A percentile compares a stretch with the other conserved stretches of the same genome.
Evolutionary conservation across 53 echinoderm and acorn worm species (phyloP).

Genomic region (Echinarachnius parma): DNA sequence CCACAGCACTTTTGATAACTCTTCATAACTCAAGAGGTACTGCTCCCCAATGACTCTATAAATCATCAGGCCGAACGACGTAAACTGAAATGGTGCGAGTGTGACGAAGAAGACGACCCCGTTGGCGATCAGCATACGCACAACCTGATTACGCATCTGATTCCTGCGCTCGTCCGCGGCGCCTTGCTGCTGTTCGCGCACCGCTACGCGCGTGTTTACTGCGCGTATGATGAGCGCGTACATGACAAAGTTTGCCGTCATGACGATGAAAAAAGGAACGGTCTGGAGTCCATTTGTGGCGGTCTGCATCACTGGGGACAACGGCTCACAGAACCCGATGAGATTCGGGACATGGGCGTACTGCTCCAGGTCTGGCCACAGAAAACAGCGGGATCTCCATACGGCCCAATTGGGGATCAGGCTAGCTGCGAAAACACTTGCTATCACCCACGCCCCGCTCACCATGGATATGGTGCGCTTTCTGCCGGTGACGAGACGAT

Average conservation of each 20-base stretch:
- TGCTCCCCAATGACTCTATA: conserved; percentile 24
- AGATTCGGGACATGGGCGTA: conserved; percentile 46
- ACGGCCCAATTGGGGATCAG: conserved; percentile 61
- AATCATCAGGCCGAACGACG: conserved; percentile 60
- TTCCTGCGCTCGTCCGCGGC: conserved; percentile 36
- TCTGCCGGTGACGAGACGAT: conserved; percentile 56
- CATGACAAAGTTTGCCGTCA: conserved; percentile 55
- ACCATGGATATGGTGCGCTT: conserved; percentile 49
- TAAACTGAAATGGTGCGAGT: conserved; percentile 68
- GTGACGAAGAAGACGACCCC: conserved; percentile 76
- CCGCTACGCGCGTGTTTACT: conserved; percentile 42
- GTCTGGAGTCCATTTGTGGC: conserved; percentile 60
- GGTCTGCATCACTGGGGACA: conserved; percentile 3
- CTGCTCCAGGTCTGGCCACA: conserved; percentile 60
- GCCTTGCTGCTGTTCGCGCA: conserved; percentile 26
- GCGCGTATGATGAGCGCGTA: conserved; percentile 60
- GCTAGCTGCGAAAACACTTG: conserved; percentile 38
- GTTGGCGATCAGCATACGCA: conserved; percentile 74
- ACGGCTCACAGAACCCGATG: conserved; percentile 33
- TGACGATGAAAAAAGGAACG: conserved; percentile 71
- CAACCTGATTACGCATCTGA: conserved; percentile 78
- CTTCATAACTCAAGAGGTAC: conserved; percentile 18
- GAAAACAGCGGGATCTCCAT: conserved; percentile 42
- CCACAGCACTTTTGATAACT: conserved; percentile 29
- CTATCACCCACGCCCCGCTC: conserved; percentile 50